These are phyloP conservation scores for Hypolimnas misippus DNA, from an alignment of 2,888 invertebrate genomes.

Conservation along the genomic window DNA sequence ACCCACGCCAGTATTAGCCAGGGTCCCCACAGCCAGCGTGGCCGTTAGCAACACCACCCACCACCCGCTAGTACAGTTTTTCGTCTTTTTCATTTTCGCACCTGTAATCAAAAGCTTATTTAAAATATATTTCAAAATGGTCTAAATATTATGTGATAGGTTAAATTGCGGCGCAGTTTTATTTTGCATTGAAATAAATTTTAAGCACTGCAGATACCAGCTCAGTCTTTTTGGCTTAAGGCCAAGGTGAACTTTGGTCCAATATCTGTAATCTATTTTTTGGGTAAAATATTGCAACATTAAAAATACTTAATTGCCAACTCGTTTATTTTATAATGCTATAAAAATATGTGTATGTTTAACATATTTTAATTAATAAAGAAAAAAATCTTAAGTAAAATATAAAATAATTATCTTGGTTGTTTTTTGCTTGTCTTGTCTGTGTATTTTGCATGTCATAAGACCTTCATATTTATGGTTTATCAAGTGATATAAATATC, in stretches of 20 bases:
- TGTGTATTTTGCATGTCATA: too few species aligned
- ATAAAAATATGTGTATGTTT: background rate
- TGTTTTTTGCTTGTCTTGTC: too few species aligned
- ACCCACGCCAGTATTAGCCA: slow-evolving; percentile 67
- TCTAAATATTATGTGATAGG: background rate
- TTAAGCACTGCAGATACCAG: slow-evolving; percentile 27
- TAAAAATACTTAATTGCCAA: background rate
- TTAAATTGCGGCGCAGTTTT: background rate
- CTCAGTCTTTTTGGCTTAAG: slow-evolving; percentile 18
- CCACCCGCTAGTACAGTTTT: slow-evolving; percentile 69
- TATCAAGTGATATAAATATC: background rate
- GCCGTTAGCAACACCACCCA: slow-evolving; percentile 70
- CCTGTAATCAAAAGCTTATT: slow-evolving; percentile 39
- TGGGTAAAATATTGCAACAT: background rate
- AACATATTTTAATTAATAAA: background rate
- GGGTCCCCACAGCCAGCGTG: slow-evolving; percentile 60
- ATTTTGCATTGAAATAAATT: slow-evolving; percentile 6
- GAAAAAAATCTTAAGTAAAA: too few species aligned
- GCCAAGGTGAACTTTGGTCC: slow-evolving; percentile 23
- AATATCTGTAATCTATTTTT: slow-evolving; percentile 6
- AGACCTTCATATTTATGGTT: too few species aligned
- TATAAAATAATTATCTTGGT: too few species aligned
- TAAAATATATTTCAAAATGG: background rate
- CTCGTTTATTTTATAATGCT: background rate
- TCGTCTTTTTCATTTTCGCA: slow-evolving; percentile 67